Evolutionary conservation across 1,140 invertebrate species (phyloP).

Genomic region (Brachionus manjavacas): DNA sequence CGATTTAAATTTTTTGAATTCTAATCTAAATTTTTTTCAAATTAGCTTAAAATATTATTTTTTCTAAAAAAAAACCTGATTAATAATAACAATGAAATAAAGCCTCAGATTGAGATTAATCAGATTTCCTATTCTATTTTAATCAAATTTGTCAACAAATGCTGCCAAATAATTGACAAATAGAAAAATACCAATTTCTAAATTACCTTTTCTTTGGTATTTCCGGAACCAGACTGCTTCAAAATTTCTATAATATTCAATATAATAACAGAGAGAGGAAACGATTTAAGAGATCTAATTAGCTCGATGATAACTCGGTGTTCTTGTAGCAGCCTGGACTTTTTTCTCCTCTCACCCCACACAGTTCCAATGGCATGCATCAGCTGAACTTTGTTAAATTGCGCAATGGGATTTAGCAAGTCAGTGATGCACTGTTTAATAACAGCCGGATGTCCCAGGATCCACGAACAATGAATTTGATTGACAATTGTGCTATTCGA

Average conservation of each 20-base stretch:
- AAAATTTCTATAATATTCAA: slow-evolving; percentile 29
- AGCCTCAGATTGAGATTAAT: no score
- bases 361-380: slow-evolving; percentile 30
- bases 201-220: slow-evolving; percentile 4
- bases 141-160: no score
- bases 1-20: no score
- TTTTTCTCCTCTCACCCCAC: slow-evolving; percentile 35
- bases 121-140: no score
- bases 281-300: slow-evolving; percentile 12
- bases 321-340: slow-evolving; percentile 10
- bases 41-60: no score
- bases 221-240: neutral
- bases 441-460: neutral
- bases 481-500: neutral
- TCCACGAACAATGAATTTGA: slow-evolving; percentile 3
- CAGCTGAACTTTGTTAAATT: neutral
- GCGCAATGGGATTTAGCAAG: slow-evolving; percentile 5
- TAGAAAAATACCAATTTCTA: neutral
- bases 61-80: no score
- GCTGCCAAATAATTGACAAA: no score
- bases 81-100: no score
- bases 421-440: slow-evolving; percentile 39
- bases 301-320: slow-evolving; percentile 34
- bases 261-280: neutral
- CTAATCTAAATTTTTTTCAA: no score